These are phyloP conservation scores for Brachynemurus nebulosus DNA, from an alignment of 2,888 invertebrate genomes.

Conservation along the genomic window DNA sequence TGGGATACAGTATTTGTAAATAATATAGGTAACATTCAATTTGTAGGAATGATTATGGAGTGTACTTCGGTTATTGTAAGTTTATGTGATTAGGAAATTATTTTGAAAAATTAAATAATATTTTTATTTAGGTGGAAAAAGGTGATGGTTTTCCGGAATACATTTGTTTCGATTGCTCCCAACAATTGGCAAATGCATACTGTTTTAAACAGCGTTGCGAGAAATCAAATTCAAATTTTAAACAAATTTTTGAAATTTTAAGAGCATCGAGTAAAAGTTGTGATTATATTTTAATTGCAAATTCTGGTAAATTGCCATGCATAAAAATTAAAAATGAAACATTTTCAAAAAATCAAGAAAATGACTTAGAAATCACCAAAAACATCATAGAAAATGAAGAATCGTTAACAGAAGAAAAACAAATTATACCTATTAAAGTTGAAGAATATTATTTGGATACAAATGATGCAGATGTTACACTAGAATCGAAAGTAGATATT, in stretches of 20 bases:
- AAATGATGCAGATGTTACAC: too few species aligned
- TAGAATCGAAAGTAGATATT: too few species aligned
- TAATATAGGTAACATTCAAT: neutral
- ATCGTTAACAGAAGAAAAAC: too few species aligned
- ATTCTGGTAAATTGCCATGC: too few species aligned
- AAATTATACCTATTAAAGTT: too few species aligned
- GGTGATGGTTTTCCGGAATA: slow-evolving; percentile 21
- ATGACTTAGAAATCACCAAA: too few species aligned
- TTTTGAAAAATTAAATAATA: neutral
- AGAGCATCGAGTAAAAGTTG: too few species aligned
- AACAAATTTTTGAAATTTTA: slow-evolving; percentile 18
- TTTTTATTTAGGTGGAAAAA: slow-evolving; percentile 15
- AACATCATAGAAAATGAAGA: too few species aligned
- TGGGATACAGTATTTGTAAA: neutral
- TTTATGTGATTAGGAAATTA: neutral
- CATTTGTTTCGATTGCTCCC: slow-evolving; percentile 19
- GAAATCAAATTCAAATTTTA: slow-evolving; percentile 17
- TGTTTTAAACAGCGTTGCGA: slow-evolving; percentile 21
- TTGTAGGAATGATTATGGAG: neutral
- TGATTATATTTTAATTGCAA: too few species aligned
- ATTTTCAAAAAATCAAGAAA: too few species aligned
- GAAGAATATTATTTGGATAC: too few species aligned
- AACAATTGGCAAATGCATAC: slow-evolving; percentile 17
- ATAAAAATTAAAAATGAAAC: too few species aligned
- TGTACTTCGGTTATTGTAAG: neutral